These are phyloP conservation scores for Leucoma salicis DNA, from an alignment of 2,888 invertebrate genomes.

Conservation along the genomic window DNA sequence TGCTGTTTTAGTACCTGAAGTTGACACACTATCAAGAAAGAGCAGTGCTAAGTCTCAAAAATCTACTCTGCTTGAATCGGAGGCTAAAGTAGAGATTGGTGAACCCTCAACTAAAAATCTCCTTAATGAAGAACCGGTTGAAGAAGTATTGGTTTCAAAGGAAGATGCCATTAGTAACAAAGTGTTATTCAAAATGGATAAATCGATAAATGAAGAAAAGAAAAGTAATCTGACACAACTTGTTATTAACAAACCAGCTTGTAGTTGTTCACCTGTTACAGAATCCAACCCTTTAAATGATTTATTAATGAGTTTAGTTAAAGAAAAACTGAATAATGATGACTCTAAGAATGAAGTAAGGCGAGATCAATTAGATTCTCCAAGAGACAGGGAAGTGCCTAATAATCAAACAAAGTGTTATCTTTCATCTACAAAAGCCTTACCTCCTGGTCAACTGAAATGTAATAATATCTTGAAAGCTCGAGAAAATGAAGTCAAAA, in stretches of 20 bases:
- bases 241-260: constrained; percentile 68
- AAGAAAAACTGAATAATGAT: constrained; percentile 82
- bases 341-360: constrained; percentile 85
- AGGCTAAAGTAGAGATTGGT: constrained; percentile 48
- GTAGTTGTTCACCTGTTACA: constrained; percentile 71
- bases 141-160: constrained; percentile 67
- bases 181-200: constrained; percentile 71
- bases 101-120: constrained; percentile 66
- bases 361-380: constrained; percentile 74
- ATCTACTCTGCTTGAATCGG: constrained; percentile 64
- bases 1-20: constrained; percentile 42
- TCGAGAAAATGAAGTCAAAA: constrained; percentile 77
- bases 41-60: constrained; percentile 82
- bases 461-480: constrained; percentile 96
- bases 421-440: constrained; percentile 84
- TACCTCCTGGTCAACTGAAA: constrained; percentile 95
- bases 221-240: constrained; percentile 69
- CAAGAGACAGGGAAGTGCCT: constrained; percentile 82
- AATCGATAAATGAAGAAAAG: constrained; percentile 61
- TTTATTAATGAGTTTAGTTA: constrained; percentile 75
- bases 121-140: constrained; percentile 61
- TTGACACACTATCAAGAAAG: constrained; percentile 71
- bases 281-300: constrained; percentile 76
- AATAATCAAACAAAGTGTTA: constrained; percentile 87
- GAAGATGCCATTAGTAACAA: constrained; percentile 77